A percentile compares a stretch with the other conserved stretches of the same genome.
phyloP scores from a whole-genome alignment of 2,113 vertebrate species.

The Odocoileus virginianus region DNA sequence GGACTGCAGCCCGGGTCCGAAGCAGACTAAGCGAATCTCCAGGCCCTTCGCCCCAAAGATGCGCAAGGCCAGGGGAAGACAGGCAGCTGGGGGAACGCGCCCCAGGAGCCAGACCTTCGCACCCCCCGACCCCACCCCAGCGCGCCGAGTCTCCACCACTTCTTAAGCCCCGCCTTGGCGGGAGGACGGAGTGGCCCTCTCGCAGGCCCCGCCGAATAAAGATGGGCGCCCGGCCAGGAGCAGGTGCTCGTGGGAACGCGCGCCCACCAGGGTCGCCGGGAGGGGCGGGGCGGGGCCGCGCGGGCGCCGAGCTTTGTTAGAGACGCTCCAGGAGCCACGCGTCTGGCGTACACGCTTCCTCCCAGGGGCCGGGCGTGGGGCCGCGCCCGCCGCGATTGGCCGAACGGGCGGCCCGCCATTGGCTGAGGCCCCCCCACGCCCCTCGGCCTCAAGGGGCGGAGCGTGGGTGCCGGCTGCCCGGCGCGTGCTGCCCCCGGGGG shows the following conservation, averaged over 20 bases:
- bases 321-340: conserved; percentile 88
- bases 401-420: background rate
- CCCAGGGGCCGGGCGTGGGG: conserved; percentile 62
- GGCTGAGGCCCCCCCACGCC: background rate
- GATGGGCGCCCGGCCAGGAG: background rate
- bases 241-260: background rate
- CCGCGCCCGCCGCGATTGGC: conserved; percentile 71
- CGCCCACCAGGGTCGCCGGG: background rate
- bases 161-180: background rate
- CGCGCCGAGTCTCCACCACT: accelerated
- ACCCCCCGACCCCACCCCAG: background rate
- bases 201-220: accelerated
- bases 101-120: background rate
- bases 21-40: background rate
- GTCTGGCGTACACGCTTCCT: conserved; percentile 84
- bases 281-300: conserved; percentile 18
- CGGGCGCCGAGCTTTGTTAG: conserved; percentile 82
- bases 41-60: background rate
- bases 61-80: background rate
- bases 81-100: accelerated
- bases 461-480: background rate
- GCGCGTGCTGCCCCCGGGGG: conserved; percentile 65
- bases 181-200: background rate
- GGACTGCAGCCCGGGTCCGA: accelerated
- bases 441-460: background rate